A percentile compares a stretch with the other conserved stretches of the same genome.
phyloP scores from a whole-genome alignment of 2,797 vertebrate genomes.

The Gymnothorax javanicus region DNA sequence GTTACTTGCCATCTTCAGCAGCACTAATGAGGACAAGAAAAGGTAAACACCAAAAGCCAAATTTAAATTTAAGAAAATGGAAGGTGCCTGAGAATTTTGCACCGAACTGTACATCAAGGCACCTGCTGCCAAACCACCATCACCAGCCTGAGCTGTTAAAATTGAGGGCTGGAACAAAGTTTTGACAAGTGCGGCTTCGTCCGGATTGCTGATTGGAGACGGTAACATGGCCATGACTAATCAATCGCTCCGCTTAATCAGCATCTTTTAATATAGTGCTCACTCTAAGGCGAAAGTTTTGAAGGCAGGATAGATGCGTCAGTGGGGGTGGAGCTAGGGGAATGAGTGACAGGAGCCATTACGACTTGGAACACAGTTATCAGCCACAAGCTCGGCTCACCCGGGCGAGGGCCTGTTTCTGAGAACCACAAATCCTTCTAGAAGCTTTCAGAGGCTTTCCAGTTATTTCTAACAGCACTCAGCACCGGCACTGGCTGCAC shows the following conservation, averaged over 20 bases:
- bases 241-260: background rate
- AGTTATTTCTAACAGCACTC: background rate
- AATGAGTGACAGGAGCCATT: background rate
- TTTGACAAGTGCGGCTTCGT: background rate
- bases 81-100: no score
- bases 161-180: no score
- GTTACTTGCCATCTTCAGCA: no score
- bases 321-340: background rate
- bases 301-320: background rate
- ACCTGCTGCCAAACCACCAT: no score
- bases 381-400: background rate
- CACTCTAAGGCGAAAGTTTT: no score
- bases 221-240: no score
- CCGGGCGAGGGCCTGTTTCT: background rate
- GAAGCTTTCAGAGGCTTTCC: background rate
- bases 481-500: slow-evolving; percentile 21
- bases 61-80: no score
- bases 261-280: background rate
- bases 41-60: no score
- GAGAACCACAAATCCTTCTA: background rate
- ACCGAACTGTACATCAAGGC: no score
- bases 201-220: background rate
- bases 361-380: background rate
- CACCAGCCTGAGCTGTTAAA: no score
- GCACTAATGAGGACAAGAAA: no score